Conservation (phyloP, 2,888 invertebrate species). For the Tachina fera region DNA sequence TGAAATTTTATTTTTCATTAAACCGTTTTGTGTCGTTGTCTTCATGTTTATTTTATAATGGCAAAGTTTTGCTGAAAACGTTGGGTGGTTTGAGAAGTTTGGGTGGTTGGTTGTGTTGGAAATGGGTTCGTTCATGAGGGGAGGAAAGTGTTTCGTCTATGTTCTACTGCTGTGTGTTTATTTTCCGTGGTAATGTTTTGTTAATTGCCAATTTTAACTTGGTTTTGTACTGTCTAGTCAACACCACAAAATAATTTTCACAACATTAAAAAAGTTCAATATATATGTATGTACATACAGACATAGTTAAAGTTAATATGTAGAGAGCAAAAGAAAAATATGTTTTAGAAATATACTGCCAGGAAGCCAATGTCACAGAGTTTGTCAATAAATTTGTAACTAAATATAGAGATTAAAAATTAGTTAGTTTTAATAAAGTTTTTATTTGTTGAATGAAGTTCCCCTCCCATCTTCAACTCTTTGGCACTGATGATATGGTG, state of each 20-base stretch:
- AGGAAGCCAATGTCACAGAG: conserved; percentile 21
- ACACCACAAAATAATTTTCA: conserved; percentile 64
- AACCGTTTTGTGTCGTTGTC: conserved; percentile 28
- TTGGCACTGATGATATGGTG: too few relatives aligned
- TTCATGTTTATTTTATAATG: conserved; percentile 52
- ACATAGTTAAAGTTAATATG: conserved; percentile 1
- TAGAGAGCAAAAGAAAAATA: conserved; percentile 13
- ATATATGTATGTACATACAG: too few relatives aligned
- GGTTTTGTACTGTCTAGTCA: conserved; percentile 70
- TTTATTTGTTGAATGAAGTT: too few relatives aligned
- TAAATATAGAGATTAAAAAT: conserved; percentile 36
- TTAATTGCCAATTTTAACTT: conserved; percentile 82
- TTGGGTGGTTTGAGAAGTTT: not conserved
- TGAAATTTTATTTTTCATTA: conserved; percentile 40
- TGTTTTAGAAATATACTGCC: conserved; percentile 28
- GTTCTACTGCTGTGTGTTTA: conserved; percentile 75
- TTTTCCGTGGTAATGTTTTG: conserved; percentile 81
- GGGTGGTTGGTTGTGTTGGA: not conserved
- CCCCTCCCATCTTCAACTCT: too few relatives aligned
- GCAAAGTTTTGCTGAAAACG: conserved; percentile 7
- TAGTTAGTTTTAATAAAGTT: conserved; percentile 28
- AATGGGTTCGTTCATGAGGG: not conserved
- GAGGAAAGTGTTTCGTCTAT: not conserved
- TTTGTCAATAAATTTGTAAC: conserved; percentile 46
- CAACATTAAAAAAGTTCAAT: conserved; percentile 19